Conservation (phyloP, 2,888 invertebrate genomes). For the Oasisia sp. region DNA sequence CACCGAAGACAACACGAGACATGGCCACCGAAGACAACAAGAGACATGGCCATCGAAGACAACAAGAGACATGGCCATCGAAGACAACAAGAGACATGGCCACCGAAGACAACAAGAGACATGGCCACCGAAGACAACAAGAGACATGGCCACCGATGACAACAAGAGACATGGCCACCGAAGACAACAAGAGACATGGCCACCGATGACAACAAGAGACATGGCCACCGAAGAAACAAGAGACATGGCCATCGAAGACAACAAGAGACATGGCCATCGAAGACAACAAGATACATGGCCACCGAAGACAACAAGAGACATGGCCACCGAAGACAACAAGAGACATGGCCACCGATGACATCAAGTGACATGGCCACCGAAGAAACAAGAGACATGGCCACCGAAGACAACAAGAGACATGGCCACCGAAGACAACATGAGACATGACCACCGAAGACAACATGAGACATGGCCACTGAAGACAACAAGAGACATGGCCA, state of each 20-base stretch:
- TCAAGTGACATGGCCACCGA: too few species aligned
- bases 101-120: neutral
- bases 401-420: slow-evolving; percentile 60
- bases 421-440: neutral
- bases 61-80: slow-evolving; percentile 57
- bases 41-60: slow-evolving; percentile 60
- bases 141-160: slow-evolving; percentile 60
- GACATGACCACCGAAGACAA: slow-evolving; percentile 63
- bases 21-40: slow-evolving; percentile 59
- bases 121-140: slow-evolving; percentile 59
- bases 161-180: slow-evolving; percentile 57
- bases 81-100: slow-evolving; percentile 60
- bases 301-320: neutral
- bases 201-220: neutral
- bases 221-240: slow-evolving; percentile 66
- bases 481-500: slow-evolving; percentile 58
- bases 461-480: too few species aligned
- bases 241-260: too few species aligned
- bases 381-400: slow-evolving; percentile 60
- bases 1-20: neutral
- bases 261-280: slow-evolving; percentile 58
- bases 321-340: slow-evolving; percentile 59
- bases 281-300: slow-evolving; percentile 59
- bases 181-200: slow-evolving; percentile 60
- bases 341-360: slow-evolving; percentile 63